These are phyloP conservation scores for Macaca mulatta DNA, from an alignment of 2,113 vertebrate species.

Conservation along the genomic window DNA sequence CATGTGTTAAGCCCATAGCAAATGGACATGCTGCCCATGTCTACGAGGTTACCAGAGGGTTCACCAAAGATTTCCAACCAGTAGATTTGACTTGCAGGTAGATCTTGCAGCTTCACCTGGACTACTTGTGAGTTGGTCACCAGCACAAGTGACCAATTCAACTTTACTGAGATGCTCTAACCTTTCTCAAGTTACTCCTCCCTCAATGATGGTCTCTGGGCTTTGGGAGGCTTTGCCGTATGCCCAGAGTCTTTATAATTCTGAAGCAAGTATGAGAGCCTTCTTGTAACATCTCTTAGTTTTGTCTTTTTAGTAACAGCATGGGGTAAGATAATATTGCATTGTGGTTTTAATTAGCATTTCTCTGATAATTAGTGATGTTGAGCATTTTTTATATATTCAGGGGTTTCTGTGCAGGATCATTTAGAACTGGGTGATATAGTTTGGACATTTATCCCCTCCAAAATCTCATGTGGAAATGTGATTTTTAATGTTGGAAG, in stretches of 20 bases:
- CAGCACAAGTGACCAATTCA: background rate
- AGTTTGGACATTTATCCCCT: too few relatives aligned
- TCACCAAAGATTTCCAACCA: background rate
- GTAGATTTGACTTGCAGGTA: background rate
- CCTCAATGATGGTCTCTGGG: background rate
- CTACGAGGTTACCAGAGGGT: background rate
- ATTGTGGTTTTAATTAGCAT: too few relatives aligned
- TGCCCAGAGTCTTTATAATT: background rate
- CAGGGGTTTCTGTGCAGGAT: too few relatives aligned
- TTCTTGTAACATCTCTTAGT: too few relatives aligned
- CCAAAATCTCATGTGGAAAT: too few relatives aligned
- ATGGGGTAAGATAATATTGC: too few relatives aligned
- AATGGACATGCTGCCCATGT: background rate
- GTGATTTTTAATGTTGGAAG: too few relatives aligned
- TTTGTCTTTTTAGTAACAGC: too few relatives aligned
- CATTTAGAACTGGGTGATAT: too few relatives aligned
- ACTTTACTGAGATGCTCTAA: background rate
- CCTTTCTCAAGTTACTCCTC: background rate
- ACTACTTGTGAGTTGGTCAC: background rate
- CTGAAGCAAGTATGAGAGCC: background rate
- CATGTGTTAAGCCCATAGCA: background rate
- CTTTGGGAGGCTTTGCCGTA: background rate
- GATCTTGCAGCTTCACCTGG: background rate
- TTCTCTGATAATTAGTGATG: too few relatives aligned
- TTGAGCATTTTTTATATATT: too few relatives aligned